Conservation (phyloP, 2,888 invertebrate genomes). For the Aplocera efformata region DNA sequence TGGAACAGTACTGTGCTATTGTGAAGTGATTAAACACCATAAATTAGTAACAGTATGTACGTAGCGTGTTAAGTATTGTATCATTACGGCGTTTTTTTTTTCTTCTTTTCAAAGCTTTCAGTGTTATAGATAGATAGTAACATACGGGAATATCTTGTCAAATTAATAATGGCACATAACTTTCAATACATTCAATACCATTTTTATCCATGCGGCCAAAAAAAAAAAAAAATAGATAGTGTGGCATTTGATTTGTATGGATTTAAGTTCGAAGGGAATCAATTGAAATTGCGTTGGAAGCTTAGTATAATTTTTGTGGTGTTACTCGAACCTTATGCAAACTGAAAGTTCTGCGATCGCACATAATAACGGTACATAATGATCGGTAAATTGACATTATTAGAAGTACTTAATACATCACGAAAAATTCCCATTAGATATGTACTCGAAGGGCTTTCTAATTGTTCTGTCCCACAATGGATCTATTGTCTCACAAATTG, state of each 20-base stretch:
- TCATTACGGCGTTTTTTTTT: constrained; percentile 3
- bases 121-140: too few relatives aligned
- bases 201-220: too few relatives aligned
- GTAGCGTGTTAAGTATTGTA: constrained; percentile 11
- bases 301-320: too few relatives aligned
- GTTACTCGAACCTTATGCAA: too few relatives aligned
- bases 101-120: background rate
- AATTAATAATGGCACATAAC: too few relatives aligned
- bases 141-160: too few relatives aligned
- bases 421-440: constrained; percentile 51
- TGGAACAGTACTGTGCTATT: constrained; percentile 39
- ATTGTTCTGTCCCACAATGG: constrained; percentile 40
- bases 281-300: too few relatives aligned
- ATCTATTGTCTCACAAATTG: constrained; percentile 32
- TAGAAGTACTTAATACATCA: constrained; percentile 43
- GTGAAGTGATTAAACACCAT: constrained; percentile 25
- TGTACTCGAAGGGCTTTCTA: constrained; percentile 54
- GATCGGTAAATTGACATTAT: constrained; percentile 33
- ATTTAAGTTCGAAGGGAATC: too few relatives aligned
- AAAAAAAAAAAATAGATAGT: too few relatives aligned
- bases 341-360: constrained; percentile 11
- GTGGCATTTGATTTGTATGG: too few relatives aligned
- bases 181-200: too few relatives aligned
- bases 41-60: constrained; percentile 27
- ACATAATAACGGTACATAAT: constrained; percentile 28